Percentiles rank a stretch among this genome's conserved stretches.
phyloP scores from a whole-genome alignment of 64 coral and sea anemone species.

The Cladopsammia gracilis region DNA sequence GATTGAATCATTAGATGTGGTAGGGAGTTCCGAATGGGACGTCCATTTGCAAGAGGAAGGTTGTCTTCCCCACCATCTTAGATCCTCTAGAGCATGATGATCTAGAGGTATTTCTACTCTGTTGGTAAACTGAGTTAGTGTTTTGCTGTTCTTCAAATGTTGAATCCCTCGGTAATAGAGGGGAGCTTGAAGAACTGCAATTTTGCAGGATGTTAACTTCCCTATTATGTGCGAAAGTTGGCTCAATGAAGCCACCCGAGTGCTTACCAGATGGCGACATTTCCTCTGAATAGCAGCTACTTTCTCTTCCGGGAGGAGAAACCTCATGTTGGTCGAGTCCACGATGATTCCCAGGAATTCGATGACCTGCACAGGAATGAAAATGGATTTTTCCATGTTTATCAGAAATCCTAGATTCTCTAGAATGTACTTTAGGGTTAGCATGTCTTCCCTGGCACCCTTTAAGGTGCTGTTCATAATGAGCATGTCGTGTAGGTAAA shows the following conservation, averaged over 20 bases:
- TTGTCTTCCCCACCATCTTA: neutral
- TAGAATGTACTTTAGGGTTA: neutral
- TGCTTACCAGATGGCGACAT: neutral
- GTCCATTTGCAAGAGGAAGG: slow-evolving; percentile 4
- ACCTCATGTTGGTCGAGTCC: slow-evolving; percentile 14
- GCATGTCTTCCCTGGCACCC: neutral
- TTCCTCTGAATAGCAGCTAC: neutral
- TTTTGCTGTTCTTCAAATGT: slow-evolving; percentile 18
- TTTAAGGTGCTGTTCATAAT: slow-evolving; percentile 35
- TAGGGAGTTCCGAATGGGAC: neutral
- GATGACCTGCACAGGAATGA: slow-evolving; percentile 14
- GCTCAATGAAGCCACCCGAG: neutral
- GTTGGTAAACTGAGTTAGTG: neutral
- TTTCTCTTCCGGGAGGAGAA: slow-evolving; percentile 35
- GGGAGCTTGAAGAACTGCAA: slow-evolving; percentile 20
- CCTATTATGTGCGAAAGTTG: slow-evolving; percentile 52
- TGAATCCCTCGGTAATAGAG: slow-evolving; percentile 34
- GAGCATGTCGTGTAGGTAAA: slow-evolving; percentile 22
- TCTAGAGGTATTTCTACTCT: neutral
- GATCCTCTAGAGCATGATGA: slow-evolving; percentile 1
- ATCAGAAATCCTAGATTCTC: slow-evolving; percentile 28
- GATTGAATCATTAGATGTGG: slow-evolving; percentile 47
- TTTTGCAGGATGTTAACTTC: slow-evolving; percentile 29
- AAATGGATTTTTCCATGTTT: slow-evolving; percentile 30
- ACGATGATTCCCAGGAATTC: slow-evolving; percentile 41